Evolutionary conservation across 2,113 vertebrate genomes (phyloP), one percentile per base, ranked within the genome.

Genomic region (Daphoenositta chrysoptera): DNA sequence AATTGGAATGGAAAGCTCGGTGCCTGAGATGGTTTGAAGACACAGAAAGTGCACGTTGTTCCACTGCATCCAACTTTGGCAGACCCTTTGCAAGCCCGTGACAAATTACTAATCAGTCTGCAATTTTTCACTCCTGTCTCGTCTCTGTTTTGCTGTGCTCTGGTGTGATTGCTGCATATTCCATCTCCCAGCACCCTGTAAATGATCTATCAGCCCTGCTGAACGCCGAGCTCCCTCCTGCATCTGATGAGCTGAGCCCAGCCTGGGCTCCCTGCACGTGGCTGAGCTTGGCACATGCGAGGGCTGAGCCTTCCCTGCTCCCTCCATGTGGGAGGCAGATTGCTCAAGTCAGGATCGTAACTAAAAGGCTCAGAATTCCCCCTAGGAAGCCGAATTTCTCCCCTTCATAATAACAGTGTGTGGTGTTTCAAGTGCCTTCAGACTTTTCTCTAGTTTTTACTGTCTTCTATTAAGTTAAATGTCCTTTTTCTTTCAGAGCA

Each of bases 281-380:
- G n/a, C 61, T 19, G 56, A 51, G 50, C 11, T 10, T 2, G 2
- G 3, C 18, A 12, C 0, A 0, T 8, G 30, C 1, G 1, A n/a
- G 33, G 61, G 66, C 47, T 84, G 89, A n/a, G 66, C n/a, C n/a
- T 42, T 26, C 47, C 56, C 60, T 7, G 24, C 77, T 83, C 53
- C 83, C 65, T 58, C 21, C 0, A 3, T 8, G 63, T 21, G 3
- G 76, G 58, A 72, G 60, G 64, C 89, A 91, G 35, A 30, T 84
- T 51, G 53, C 73, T 66, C 3, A 40, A 71, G 42, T 31, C 71
- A 54, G 50, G n/a, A 24, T 56, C 2, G 1, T 3, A 23, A 37
- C 37, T 37, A 8, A 68, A 63, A 87, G 37, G 39, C 31, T 80
- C 66, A 27, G 37, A 80, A 77, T 86, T 76, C 33, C 26, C 47